These are phyloP conservation scores for Mugil cephalus DNA, from an alignment of 2,113 vertebrate species.

Conservation along the genomic window DNA sequence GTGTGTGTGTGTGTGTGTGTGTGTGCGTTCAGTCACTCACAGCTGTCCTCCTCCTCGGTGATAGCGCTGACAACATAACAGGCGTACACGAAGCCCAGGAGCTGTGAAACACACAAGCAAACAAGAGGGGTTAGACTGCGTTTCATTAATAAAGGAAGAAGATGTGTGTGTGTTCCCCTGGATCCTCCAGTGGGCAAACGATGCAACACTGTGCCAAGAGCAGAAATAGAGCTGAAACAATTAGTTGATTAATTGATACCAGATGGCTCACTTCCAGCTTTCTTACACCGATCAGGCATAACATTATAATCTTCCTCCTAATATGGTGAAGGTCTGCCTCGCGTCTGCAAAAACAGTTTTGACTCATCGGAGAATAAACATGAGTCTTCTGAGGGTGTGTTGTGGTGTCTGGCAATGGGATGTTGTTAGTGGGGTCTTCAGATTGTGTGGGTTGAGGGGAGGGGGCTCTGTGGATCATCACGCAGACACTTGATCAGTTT, in stretches of 20 bases:
- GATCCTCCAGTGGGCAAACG: neutral
- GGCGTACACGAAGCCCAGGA: conserved; percentile 89
- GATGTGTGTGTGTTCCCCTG: neutral
- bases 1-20: conserved; percentile 39
- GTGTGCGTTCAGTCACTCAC: conserved; percentile 68
- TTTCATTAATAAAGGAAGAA: conserved; percentile 8
- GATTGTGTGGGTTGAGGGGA: no score
- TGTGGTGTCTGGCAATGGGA: no score
- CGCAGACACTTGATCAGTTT: no score
- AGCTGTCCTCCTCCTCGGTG: conserved; percentile 89
- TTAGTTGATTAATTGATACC: neutral
- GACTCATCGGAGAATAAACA: no score
- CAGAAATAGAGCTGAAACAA: neutral
- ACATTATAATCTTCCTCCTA: no score
- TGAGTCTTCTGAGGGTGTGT: no score
- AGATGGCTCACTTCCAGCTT: neutral
- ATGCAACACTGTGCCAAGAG: conserved; percentile 22
- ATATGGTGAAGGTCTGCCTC: no score
- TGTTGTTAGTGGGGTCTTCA: no score
- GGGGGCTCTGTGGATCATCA: no score
- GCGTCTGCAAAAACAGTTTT: no score
- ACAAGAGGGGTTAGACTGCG: conserved; percentile 47
- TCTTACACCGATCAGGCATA: no score
- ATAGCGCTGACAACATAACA: conserved; percentile 90
- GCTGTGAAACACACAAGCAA: conserved; percentile 82